A percentile compares a stretch with the other conserved stretches of the same genome.
These are phyloP conservation scores for Lordiphosa fenestrarum DNA, from an alignment of 2,888 invertebrate species.

Conservation along the genomic window DNA sequence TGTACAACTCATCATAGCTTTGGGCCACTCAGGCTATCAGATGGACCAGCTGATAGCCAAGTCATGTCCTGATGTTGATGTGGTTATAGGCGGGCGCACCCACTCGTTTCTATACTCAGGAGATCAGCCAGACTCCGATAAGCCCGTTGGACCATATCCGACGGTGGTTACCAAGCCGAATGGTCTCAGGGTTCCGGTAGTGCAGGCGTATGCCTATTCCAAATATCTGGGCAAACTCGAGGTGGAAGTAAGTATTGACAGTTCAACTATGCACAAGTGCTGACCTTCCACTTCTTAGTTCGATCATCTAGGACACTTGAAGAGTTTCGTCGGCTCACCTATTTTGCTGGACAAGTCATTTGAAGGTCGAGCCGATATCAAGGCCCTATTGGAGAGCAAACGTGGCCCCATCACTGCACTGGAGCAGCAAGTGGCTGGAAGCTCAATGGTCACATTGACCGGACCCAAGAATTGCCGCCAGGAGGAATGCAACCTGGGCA, in stretches of 20 bases:
- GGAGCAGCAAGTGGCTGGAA: constrained; percentile 82
- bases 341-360: constrained; percentile 85
- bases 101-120: constrained; percentile 93
- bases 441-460: constrained; percentile 85
- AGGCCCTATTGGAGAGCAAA: constrained; percentile 82
- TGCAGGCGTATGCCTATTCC: constrained; percentile 94
- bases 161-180: constrained; percentile 85
- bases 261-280: too few relatives aligned
- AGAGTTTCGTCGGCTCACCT: constrained; percentile 85
- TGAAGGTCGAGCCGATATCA: constrained; percentile 83
- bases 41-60: constrained; percentile 87
- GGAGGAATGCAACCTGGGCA: constrained; percentile 90
- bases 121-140: constrained; percentile 84
- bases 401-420: constrained; percentile 79
- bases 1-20: constrained; percentile 88
- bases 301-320: constrained; percentile 85
- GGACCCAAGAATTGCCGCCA: constrained; percentile 84
- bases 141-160: constrained; percentile 88
- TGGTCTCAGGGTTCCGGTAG: constrained; percentile 88
- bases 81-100: constrained; percentile 93
- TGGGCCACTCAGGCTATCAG: constrained; percentile 92
- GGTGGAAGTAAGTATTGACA: constrained; percentile 76
- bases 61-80: constrained; percentile 87
- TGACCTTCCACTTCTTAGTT: constrained; percentile 80
- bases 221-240: constrained; percentile 92